Conservation (phyloP, 1,140 invertebrate genomes). For the Steinernema feltiae region DNA sequence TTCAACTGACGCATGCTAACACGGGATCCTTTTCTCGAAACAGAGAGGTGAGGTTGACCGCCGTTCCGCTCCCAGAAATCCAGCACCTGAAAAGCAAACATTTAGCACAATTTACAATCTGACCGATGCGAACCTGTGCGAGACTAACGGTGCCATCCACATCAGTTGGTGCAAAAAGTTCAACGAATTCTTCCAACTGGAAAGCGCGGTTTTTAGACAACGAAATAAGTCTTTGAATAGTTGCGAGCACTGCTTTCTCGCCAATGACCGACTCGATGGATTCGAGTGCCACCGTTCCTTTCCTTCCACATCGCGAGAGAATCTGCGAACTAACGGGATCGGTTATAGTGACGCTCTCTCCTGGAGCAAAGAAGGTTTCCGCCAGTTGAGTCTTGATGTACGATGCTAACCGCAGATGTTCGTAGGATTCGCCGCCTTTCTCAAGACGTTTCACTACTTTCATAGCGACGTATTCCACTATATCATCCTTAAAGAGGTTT, state of each 20-base stretch:
- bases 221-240: background rate
- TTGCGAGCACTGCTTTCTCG: background rate
- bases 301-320: background rate
- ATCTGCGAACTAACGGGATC: too few relatives aligned
- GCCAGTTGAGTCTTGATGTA: background rate
- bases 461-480: background rate
- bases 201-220: background rate
- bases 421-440: background rate
- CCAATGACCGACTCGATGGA: background rate
- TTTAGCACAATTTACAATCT: too few relatives aligned
- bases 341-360: background rate
- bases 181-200: background rate
- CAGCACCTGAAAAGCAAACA: background rate
- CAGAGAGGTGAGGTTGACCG: background rate
- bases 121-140: too few relatives aligned
- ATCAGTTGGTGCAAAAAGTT: background rate
- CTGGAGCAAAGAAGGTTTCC: constrained; percentile 1
- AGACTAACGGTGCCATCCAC: background rate
- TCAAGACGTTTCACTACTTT: background rate
- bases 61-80: background rate
- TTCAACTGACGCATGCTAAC: background rate
- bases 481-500: background rate
- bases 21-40: background rate
- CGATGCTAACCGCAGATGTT: background rate
- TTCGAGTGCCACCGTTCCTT: background rate